Evolutionary conservation across 2,888 invertebrate genomes (phyloP).

Genomic region (Junonia oenone): DNA sequence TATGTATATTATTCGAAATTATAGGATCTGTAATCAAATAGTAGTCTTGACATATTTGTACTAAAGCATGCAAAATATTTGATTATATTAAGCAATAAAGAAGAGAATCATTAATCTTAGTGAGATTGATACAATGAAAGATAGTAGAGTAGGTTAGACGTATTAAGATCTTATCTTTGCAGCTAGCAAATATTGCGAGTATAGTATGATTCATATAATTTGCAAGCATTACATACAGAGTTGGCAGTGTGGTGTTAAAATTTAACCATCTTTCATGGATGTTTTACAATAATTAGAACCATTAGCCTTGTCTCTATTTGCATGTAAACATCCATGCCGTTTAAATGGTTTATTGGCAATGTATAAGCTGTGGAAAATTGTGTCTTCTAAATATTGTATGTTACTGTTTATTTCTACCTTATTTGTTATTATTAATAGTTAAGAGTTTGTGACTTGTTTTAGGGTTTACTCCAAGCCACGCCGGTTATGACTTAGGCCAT

Average conservation of each 20-base stretch:
- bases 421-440: slow-evolving; percentile 29
- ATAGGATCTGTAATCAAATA: too few species aligned
- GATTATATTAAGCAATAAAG: background rate
- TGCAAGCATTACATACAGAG: slow-evolving; percentile 36
- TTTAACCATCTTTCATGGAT: slow-evolving; percentile 47
- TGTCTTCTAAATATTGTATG: slow-evolving; percentile 56
- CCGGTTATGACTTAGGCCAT: slow-evolving; percentile 68
- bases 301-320: slow-evolving; percentile 51
- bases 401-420: slow-evolving; percentile 27
- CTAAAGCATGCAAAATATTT: too few species aligned
- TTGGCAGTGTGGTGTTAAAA: slow-evolving; percentile 54
- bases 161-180: slow-evolving; percentile 25
- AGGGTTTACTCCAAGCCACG: slow-evolving; percentile 60
- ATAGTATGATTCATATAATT: slow-evolving; percentile 28
- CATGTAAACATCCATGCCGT: slow-evolving; percentile 44
- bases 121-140: background rate
- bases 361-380: slow-evolving; percentile 63
- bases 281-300: slow-evolving; percentile 51
- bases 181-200: slow-evolving; percentile 19
- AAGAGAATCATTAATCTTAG: background rate
- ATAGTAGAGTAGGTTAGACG: slow-evolving; percentile 17
- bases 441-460: slow-evolving; percentile 42
- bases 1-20: too few species aligned
- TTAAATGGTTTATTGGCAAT: slow-evolving; percentile 35
- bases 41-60: too few species aligned